A percentile compares a stretch with the other conserved stretches of the same genome.
These are phyloP conservation scores for Tetheella fluctuosa DNA, from an alignment of 2,888 invertebrate species.

Conservation along the genomic window DNA sequence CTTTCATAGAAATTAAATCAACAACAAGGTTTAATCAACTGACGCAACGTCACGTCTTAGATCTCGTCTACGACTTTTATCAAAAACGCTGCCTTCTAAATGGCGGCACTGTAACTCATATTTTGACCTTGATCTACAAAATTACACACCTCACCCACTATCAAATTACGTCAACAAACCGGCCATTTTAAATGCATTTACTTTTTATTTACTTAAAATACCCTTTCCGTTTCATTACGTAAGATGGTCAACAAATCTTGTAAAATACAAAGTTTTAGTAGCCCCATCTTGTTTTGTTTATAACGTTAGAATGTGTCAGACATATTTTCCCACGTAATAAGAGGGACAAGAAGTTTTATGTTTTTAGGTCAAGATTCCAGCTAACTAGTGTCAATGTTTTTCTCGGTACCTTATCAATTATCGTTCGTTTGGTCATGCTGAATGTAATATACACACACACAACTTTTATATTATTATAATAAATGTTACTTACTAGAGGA, in stretches of 20 bases:
- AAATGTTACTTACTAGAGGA: too few species aligned
- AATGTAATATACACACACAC: not conserved
- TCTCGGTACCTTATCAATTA: not conserved
- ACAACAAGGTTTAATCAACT: too few species aligned
- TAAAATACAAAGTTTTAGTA: too few species aligned
- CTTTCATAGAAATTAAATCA: not conserved
- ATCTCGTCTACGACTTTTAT: too few species aligned
- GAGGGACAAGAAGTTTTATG: too few species aligned
- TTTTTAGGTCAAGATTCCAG: not conserved
- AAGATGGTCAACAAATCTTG: too few species aligned
- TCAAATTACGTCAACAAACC: not conserved
- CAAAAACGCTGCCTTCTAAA: not conserved
- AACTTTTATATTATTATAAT: too few species aligned
- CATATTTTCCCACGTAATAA: too few species aligned
- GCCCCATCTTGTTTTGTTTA: too few species aligned
- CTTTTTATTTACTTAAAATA: not conserved
- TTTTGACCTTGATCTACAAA: not conserved
- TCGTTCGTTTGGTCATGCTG: not conserved
- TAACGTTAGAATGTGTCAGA: too few species aligned
- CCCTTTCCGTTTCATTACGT: too few species aligned
- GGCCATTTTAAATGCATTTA: not conserved
- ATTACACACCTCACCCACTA: not conserved
- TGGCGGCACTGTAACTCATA: not conserved
- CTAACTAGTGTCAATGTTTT: not conserved
- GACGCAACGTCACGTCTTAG: too few species aligned